Evolutionary conservation across 2,888 invertebrate genomes (phyloP), one percentile per base, ranked within the genome.

Genomic region (Amaurobius ferox): DNA sequence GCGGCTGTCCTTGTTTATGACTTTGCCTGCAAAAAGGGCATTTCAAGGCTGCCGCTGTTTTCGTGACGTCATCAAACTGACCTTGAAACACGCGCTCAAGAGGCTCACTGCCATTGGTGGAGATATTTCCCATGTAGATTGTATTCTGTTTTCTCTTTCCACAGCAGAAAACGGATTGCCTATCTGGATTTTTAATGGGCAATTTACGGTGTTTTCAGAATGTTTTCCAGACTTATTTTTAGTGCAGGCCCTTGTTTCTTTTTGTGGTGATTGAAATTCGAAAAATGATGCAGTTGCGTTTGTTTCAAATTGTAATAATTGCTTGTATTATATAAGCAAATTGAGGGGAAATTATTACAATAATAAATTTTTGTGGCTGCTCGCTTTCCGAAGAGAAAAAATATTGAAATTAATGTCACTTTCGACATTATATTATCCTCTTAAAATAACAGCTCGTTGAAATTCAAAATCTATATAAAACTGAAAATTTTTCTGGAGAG

Each of bases 1-100:
- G 81, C 19, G 40, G 39, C 48, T 83, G 83, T 77, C 77, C 83
- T 85, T 85, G 83, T 85, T 85, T 85, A 61, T 85, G 83, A 85
- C 83, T 85, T 85, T 77, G 83, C 71, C 72, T 77, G 72, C 67
- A 73, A 85, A 85, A 73, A 80, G 80, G 80, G 61, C 83, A 77
- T 72, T 74, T 77, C 83, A 85, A 85, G 83, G 77, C 76, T 85
- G 77, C 48, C 71, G 83, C 71, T 76, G 16, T 76, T 77, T 55
- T 85, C 76, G 72, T 85, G 83, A 85, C 83, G 83, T 85, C 83
- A 85, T 71, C 28, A 7, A 39, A 64, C n/a, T 85, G 77, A 85
- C 83, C 83, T 85, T 85, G 83, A 78, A 85, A 72, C 55, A 55
- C 55, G 55, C 55, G 55, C 44, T 7, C 2, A 7, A 44, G 16